These are phyloP conservation scores for Anarrhichthys ocellatus DNA, from an alignment of 2,113 vertebrate species.

Conservation along the genomic window DNA sequence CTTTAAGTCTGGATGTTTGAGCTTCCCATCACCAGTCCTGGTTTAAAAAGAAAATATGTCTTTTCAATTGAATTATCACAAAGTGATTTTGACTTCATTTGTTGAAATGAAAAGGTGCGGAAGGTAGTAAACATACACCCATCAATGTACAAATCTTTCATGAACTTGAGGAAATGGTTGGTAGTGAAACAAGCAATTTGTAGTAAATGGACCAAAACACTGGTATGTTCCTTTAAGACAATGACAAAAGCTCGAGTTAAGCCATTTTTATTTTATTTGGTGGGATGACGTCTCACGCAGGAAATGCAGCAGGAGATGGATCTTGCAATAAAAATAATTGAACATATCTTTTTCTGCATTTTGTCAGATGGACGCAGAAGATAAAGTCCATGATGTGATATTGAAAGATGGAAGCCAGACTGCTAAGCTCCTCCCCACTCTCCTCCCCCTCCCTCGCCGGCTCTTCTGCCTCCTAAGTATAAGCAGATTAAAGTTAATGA, in stretches of 20 bases:
- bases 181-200: neutral
- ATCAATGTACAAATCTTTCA: neutral
- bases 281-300: constrained; percentile 1
- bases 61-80: constrained; percentile 7
- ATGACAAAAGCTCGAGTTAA: neutral
- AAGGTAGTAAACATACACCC: neutral
- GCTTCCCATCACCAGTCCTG: neutral
- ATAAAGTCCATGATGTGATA: constrained; percentile 61
- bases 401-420: constrained; percentile 58
- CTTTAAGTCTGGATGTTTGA: neutral
- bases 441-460: neutral
- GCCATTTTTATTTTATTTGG: neutral
- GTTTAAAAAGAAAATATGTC: neutral
- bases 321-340: neutral
- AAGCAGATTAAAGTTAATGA: constrained; percentile 84
- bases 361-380: constrained; percentile 50
- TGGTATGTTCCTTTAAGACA: constrained; percentile 21
- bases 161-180: neutral
- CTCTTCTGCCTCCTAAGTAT: constrained; percentile 69
- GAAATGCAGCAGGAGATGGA: constrained; percentile 54
- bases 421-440: constrained; percentile 1
- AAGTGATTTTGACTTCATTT: neutral
- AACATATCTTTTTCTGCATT: constrained; percentile 19
- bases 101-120: no score
- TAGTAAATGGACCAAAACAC: neutral